phyloP scores from a whole-genome alignment of 1,140 invertebrate species.

The Tribolium madens region DNA sequence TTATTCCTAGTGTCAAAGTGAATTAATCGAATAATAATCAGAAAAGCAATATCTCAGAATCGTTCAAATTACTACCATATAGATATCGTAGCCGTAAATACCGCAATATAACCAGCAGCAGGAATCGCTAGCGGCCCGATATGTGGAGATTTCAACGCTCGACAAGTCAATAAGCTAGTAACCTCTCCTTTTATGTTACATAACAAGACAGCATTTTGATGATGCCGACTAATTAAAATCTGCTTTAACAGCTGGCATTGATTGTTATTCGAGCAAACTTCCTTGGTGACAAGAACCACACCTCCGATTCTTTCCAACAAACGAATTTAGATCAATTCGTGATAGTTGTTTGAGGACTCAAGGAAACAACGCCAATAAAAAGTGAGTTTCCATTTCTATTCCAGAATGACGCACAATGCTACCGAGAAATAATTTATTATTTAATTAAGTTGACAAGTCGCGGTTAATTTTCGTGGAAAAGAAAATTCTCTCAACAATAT shows the following conservation, averaged over 20 bases:
- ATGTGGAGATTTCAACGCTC: constrained; percentile 24
- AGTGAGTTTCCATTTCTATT: background rate
- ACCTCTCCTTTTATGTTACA: constrained; percentile 27
- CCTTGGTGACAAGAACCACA: constrained; percentile 29
- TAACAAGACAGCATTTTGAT: constrained; percentile 20
- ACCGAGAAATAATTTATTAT: no score
- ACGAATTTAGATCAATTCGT: constrained; percentile 6
- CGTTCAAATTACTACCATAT: background rate
- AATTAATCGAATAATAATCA: no score
- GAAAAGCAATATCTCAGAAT: background rate
- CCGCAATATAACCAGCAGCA: constrained; percentile 14
- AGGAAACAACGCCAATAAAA: background rate
- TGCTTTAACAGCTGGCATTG: background rate
- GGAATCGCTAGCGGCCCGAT: background rate
- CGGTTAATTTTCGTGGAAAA: no score
- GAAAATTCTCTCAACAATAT: no score
- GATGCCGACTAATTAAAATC: constrained; percentile 22
- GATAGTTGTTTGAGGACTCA: constrained; percentile 27
- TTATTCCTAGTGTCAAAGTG: background rate
- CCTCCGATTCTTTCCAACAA: background rate
- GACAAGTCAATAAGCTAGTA: constrained; percentile 23
- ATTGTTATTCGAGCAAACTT: background rate
- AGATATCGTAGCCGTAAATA: background rate
- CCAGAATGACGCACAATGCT: no score
- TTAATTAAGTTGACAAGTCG: no score